Evolutionary conservation across 1,140 invertebrate species (phyloP), one percentile per base, ranked within the genome.

Genomic region (Pachyrhynchus sulphureomaculatus): DNA sequence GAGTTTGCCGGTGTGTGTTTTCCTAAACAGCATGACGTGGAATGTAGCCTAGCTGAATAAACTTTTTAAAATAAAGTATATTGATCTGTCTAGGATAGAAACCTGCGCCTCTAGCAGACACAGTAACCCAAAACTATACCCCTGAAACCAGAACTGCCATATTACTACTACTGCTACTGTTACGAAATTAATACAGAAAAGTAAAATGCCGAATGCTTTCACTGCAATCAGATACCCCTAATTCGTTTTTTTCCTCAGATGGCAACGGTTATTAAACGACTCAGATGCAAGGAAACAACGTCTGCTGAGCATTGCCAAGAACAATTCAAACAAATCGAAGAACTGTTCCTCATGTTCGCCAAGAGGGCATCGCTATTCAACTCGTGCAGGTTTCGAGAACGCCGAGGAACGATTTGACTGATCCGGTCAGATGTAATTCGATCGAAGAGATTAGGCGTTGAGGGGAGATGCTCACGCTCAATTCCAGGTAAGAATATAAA

Each of bases 331-430:
- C 93, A 98, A 78, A 97, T 98, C 76, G 97, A 99, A 81, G 97
- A 99, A 76, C 83, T 99, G 18, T 99, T 98, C 81, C 84, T 99
- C 71, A 96, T 92, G 37, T 99, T 99, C 81, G 97, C 97, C 42
- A 99, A 99, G 83, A 98, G 98, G 82, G 93, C 93, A 51, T 99
- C 96, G 23, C 96, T 96, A 42, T 99, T 99, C 83, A 99, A 99
- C 81, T 98, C 96, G 47, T 99, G 97, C n/a, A n/a, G n/a, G n/a
- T 97, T 99, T 99, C 81, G 98, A 99, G 79, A 99, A 99, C 81
- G 97, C 98, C 33, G 97, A 99, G 76, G 97, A 99, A 77, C n/a
- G 97, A 99, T 82, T 83, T 99, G 20, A 99, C 96, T 9, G 97
- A 99, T 83, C 96, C 97, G 12, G 97, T 99, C 42, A 85, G 96